Base-by-base conservation (phyloP, 1,140 invertebrate species). In the Psilanteris sp. region DNA sequence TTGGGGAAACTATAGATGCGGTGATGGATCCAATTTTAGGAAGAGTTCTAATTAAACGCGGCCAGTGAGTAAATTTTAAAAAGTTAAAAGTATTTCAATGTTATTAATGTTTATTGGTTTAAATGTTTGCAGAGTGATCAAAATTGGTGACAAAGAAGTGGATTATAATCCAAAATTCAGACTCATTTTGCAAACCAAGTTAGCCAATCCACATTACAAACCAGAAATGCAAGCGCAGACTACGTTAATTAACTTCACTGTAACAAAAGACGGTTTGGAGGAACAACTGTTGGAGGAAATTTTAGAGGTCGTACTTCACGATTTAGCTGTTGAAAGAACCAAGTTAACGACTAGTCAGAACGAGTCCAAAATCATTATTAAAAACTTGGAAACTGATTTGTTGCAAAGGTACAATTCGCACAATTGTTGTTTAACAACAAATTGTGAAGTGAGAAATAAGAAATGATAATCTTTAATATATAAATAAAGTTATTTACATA, bases 181-280 rank as follows among this genome's bases (percentile, higher is more conserved):
- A 31, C 88, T 99, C 0, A 94, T 98, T 62, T 87, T 99, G 7
- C 97, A 99, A 78, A 98, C 97, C 0, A 99, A 99, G 87, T 84
- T 99, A 62, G 97, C 96, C 3, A 98, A 98, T 90, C 97, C 97
- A 34, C 97, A 98, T 90, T 99, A 98, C 86, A 97, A 98, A 83
- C 97, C 97, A 5, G 97, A 99, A 90, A 97, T 98, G 94, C 97
- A 99, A 89, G 97, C 97, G 11, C 97, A 98, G 89, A 97, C 96
- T 0, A 98, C 97, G 5, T 88, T 98, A 18, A 97, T 99, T 64
- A 98, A 99, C 87, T 99, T 99, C 80, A 98, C 97, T 13, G 97
- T 99, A 0, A 98, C 97, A 0, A 91, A 92, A 77, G 95, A 97
- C 86, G 96, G 95, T 32, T 89, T 98, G 3, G 97, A 98, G 86